Conservation (phyloP, 2,888 invertebrate species). For the Azorinus chamasolen region DNA sequence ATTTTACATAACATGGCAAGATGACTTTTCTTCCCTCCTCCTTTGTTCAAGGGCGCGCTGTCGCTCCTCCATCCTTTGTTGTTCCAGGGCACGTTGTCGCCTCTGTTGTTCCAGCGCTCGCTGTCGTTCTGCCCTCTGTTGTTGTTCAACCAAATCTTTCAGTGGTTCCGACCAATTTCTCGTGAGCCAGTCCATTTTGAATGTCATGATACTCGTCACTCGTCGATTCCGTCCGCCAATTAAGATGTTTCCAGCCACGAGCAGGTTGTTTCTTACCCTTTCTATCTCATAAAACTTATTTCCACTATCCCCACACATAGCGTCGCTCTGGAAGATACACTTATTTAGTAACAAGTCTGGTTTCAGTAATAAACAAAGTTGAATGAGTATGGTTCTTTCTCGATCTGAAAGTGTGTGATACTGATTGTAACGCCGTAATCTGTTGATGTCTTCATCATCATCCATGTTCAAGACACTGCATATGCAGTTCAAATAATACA, state of each 20-base stretch:
- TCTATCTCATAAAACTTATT: slow-evolving; percentile 55
- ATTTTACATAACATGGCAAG: too few relatives aligned
- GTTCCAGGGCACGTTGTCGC: too few relatives aligned
- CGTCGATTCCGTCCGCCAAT: slow-evolving; percentile 53
- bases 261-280: slow-evolving; percentile 36
- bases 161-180: slow-evolving; percentile 43
- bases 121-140: too few relatives aligned
- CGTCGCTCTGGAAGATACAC: slow-evolving; percentile 57
- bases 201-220: slow-evolving; percentile 60
- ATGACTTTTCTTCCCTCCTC: too few relatives aligned
- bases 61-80: too few relatives aligned
- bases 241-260: slow-evolving; percentile 50
- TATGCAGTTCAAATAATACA: slow-evolving; percentile 60
- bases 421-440: slow-evolving; percentile 39
- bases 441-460: slow-evolving; percentile 20
- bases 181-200: slow-evolving; percentile 53
- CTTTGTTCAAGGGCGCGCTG: too few relatives aligned
- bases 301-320: slow-evolving; percentile 28
- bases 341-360: slow-evolving; percentile 50
- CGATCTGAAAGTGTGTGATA: slow-evolving; percentile 25
- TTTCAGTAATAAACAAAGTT: slow-evolving; percentile 46
- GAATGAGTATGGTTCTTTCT: slow-evolving; percentile 40
- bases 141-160: too few relatives aligned
- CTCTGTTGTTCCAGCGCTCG: too few relatives aligned
- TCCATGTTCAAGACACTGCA: slow-evolving; percentile 43